These are phyloP conservation scores for Eupithecia subfuscata DNA, from an alignment of 2,888 invertebrate genomes.

Conservation along the genomic window DNA sequence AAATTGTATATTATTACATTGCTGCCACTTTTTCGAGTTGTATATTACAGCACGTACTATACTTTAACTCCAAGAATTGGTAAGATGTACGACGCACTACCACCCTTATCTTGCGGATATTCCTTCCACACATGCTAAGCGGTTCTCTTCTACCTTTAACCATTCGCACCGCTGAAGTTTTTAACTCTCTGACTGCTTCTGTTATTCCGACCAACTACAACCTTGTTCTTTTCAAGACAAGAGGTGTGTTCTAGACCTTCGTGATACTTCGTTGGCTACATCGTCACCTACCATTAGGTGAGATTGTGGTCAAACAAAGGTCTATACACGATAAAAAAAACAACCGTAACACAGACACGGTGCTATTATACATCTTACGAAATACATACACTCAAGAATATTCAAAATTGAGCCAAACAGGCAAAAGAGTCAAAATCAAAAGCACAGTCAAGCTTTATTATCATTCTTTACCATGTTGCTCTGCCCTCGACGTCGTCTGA, in stretches of 20 bases:
- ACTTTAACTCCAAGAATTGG: neutral
- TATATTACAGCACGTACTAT: neutral
- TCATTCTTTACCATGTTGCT: neutral
- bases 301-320: too few species aligned
- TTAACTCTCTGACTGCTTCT: neutral
- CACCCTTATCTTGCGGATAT: neutral
- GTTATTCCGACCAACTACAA: neutral
- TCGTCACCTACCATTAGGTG: too few species aligned
- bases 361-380: neutral
- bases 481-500: neutral
- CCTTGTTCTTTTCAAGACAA: neutral
- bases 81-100: neutral
- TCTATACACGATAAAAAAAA: too few species aligned
- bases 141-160: neutral
- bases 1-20: neutral
- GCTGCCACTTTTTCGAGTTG: neutral
- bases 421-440: neutral
- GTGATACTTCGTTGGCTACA: neutral
- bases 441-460: neutral
- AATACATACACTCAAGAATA: neutral
- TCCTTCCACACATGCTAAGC: neutral
- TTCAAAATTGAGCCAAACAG: neutral
- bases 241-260: neutral
- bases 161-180: neutral
- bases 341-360: too few species aligned